Evolutionary conservation across 1,140 invertebrate genomes (phyloP).

Genomic region (Camponotus floridanus): DNA sequence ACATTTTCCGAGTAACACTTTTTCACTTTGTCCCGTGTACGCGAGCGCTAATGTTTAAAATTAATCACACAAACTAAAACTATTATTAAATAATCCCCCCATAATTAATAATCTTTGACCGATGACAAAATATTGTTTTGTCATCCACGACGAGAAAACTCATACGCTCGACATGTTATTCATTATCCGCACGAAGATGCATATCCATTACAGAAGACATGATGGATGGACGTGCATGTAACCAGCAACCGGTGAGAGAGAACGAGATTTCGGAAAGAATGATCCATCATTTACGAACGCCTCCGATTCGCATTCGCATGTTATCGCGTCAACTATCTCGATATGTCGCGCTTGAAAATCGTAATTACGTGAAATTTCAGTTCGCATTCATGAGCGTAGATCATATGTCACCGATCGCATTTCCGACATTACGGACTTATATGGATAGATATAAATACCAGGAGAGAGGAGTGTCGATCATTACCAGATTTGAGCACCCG

Average conservation of each 20-base stretch:
- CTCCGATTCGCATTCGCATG: conserved; percentile 40
- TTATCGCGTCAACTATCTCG: conserved; percentile 55
- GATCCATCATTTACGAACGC: conserved; percentile 60
- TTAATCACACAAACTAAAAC: conserved; percentile 30
- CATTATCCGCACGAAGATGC: conserved; percentile 60
- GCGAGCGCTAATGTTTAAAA: conserved; percentile 8
- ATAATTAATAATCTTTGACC: conserved; percentile 63
- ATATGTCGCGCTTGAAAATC: conserved; percentile 46
- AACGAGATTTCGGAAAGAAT: conserved; percentile 58
- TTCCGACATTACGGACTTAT: conserved; percentile 8
- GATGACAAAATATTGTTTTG: conserved; percentile 55
- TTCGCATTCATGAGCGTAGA: neutral
- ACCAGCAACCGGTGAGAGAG: conserved; percentile 14
- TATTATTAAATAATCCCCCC: conserved; percentile 41
- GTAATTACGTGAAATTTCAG: conserved; percentile 39
- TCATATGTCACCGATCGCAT: conserved; percentile 45
- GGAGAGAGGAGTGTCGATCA: conserved; percentile 15
- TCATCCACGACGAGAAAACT: conserved; percentile 51
- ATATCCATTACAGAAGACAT: conserved; percentile 60
- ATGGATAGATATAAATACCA: conserved; percentile 20
- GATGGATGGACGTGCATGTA: conserved; percentile 61
- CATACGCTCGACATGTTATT: conserved; percentile 57
- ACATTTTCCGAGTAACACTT: neutral
- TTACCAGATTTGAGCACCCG: conserved; percentile 39
- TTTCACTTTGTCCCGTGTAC: neutral